Base-by-base conservation (phyloP, 2,888 invertebrate species). In the Drosophila kuntzei region DNA sequence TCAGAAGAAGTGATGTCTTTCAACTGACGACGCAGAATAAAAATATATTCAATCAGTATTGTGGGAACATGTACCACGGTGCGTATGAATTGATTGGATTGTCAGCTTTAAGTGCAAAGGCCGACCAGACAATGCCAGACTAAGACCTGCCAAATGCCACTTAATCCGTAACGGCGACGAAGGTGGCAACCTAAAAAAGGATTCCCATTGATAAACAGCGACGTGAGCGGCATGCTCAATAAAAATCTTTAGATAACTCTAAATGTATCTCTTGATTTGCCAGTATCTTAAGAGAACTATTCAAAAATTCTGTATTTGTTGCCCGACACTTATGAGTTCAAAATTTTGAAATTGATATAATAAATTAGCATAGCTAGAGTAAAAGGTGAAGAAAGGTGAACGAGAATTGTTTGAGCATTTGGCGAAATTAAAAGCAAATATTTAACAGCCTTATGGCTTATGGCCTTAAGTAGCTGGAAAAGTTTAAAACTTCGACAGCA, bases 201-300 rank as follows among this genome's bases (percentile, higher is more conserved):
- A 74, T 78, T 70, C 53, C n/a, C 27, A 18, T 16, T 44, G 62
- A 46, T 51, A 46, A 49, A 6, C 14, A 32, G 29, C 25, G 37
- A 87, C 86, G 86, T 83, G 83, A 76, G 54, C 44, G 25, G 71
- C 61, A 67, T 79, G 18, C 16, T 25, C 8, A 76, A 64, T 25
- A 34, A 25, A 25, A 7, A 22, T 7, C 22, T 39, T 16, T 4
- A 39, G 20, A 46, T 7, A 36, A 29, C 34, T 43, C 18, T 12
- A 2, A 44, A 32, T 29, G 41, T 65, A 22, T 53, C 39, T 32
- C 18, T 22, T 9, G 9, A 29, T 22, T 54, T 12, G 12, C 34
- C 12, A 50, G 64, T 49, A 43, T 53, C 46, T 41, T 36, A 46
- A 39, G 25, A 62, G 22, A 9, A 18, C 22, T 43, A 49, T 43